Evolutionary conservation across 2,797 vertebrate species (phyloP), one percentile per base, ranked within the genome.

Genomic region (Menidia menidia): DNA sequence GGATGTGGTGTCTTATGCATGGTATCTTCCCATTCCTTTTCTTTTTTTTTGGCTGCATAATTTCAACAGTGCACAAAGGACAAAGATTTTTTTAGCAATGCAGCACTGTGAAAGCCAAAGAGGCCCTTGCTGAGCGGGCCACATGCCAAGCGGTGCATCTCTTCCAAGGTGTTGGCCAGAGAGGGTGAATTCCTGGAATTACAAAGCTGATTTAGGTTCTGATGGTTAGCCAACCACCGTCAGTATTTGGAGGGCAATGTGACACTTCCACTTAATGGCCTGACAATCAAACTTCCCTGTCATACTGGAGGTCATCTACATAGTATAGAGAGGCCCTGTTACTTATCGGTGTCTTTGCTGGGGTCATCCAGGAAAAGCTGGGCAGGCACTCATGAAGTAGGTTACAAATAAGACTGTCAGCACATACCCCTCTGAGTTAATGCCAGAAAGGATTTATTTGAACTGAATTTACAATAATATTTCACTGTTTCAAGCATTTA

Each of bases 201-300:
- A 66, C 57, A 18, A 66, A 47, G 72, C 75, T 43, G 70, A 86
- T 84, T 81, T 75, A 81, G 82, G 80, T 75, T 72, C 79, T 75
- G 80, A 87, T 84, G 88, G 85, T 78, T 71, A 54, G 75, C 78
- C 52, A 60, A 53, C 51, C 33, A 58, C 75, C 90, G 90, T 83
- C 88, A 91, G 80, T 65, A 75, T 92, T 88, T 85, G 55, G 76
- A 92, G 88, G 88, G 78, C 88, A 83, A 91, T 82, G 83, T 89
- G 91, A 92, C 89, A 91, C 86, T 82, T 81, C 54, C 60, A 73
- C 87, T 88, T 69, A 81, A 67, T 58, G 64, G 73, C 59, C 81
- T 72, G 39, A 79, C 70, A 75, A 59, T 77, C 75, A 77, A 83
- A 84, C 54, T 42, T 68, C 65, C 25, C 58, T 73, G 87, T 78